Evolutionary conservation across 2,113 vertebrate genomes (phyloP).

Genomic region (Psittacula cyanocephala): DNA sequence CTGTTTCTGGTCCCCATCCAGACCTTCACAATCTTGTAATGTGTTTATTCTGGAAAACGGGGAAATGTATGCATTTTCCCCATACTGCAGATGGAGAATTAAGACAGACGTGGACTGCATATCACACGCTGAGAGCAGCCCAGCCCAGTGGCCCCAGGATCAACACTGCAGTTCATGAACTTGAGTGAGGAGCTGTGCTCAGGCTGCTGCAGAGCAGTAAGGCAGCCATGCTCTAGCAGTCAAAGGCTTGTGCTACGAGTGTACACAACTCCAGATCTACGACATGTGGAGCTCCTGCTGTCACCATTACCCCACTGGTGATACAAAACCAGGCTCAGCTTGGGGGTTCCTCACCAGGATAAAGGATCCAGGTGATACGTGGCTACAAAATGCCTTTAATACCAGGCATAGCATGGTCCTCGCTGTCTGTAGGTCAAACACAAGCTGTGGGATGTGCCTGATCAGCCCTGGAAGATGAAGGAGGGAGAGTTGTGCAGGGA

Average conservation of each 20-base stretch:
- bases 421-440: background rate
- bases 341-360: background rate
- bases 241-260: background rate
- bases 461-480: background rate
- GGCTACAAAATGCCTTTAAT: background rate
- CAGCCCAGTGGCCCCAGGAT: background rate
- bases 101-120: background rate
- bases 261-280: no score
- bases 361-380: background rate
- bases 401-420: background rate
- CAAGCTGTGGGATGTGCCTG: background rate
- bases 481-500: background rate
- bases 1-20: background rate
- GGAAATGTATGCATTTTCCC: background rate
- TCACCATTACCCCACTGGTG: background rate
- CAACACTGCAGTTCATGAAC: background rate
- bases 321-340: background rate
- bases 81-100: background rate
- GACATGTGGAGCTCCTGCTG: background rate
- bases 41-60: background rate
- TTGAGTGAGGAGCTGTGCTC: background rate
- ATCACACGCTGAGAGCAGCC: accelerated
- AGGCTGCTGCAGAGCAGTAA: background rate
- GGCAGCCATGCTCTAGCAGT: background rate
- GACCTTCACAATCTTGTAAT: background rate